A percentile compares a stretch with the other conserved stretches of the same genome.
Conservation (phyloP, 2,888 invertebrate genomes). For the Desoria tigrina region DNA sequence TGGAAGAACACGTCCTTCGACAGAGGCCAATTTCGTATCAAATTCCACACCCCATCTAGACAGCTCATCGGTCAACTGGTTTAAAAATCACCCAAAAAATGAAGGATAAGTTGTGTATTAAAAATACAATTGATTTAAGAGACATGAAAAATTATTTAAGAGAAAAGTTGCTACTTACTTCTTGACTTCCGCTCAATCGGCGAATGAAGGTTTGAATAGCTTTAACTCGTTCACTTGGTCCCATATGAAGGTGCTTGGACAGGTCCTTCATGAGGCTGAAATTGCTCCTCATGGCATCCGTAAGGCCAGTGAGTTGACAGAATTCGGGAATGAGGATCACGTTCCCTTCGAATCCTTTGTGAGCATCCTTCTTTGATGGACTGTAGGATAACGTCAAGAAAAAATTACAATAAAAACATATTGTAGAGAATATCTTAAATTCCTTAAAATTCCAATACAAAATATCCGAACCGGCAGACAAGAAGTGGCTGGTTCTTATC, state of each 20-base stretch:
- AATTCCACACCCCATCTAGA: slow-evolving; percentile 28
- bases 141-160: too few relatives aligned
- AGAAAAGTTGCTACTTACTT: too few relatives aligned
- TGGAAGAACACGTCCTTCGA: slow-evolving; percentile 23
- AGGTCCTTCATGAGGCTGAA: slow-evolving; percentile 84
- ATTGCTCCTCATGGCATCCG: slow-evolving; percentile 78
- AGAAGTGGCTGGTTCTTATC: slow-evolving; percentile 42
- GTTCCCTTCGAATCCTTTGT: slow-evolving; percentile 28
- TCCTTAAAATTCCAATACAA: too few relatives aligned
- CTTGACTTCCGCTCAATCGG: slow-evolving; percentile 45
- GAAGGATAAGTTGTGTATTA: too few relatives aligned
- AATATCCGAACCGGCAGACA: slow-evolving; percentile 26
- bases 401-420: too few relatives aligned
- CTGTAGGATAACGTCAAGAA: too few relatives aligned
- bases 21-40: not conserved
- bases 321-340: slow-evolving; percentile 80
- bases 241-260: slow-evolving; percentile 73
- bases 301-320: slow-evolving; percentile 83
- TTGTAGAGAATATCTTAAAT: too few relatives aligned
- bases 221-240: slow-evolving; percentile 73
- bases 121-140: too few relatives aligned
- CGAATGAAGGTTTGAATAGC: slow-evolving; percentile 65
- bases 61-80: slow-evolving; percentile 26
- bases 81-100: slow-evolving; percentile 68
- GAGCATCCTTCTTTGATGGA: slow-evolving; percentile 44